Percentiles rank a stretch among this genome's conserved stretches.
These are phyloP conservation scores for Agrochola circellaris DNA, from an alignment of 2,888 invertebrate genomes.

Conservation along the genomic window DNA sequence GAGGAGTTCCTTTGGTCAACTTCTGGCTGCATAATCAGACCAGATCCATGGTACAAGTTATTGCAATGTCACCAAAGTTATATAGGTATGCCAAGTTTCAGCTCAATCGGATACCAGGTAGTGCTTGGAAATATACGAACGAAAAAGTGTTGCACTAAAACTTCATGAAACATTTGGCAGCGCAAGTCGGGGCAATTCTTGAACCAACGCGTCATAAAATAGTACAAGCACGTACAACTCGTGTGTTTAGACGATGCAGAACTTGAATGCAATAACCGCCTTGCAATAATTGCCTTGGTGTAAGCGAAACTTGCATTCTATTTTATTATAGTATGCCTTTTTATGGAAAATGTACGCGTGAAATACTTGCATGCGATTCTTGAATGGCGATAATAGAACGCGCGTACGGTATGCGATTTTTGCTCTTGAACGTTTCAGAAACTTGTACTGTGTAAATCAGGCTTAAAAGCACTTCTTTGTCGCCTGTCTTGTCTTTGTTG, in stretches of 20 bases:
- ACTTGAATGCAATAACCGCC: not conserved
- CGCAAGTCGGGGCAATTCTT: not conserved
- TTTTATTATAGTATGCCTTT: not conserved
- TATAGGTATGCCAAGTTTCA: not conserved
- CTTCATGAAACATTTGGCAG: too few relatives aligned
- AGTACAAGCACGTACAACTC: not conserved
- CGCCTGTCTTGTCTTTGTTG: not conserved
- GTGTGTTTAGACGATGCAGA: not conserved
- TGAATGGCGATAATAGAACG: not conserved
- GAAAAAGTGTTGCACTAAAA: not conserved
- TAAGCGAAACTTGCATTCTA: not conserved
- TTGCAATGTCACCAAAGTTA: not conserved
- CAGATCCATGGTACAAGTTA: not conserved
- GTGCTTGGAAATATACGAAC: not conserved
- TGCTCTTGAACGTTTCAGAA: not conserved
- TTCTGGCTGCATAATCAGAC: not conserved
- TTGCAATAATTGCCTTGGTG: not conserved
- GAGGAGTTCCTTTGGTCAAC: not conserved
- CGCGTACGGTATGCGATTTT: not conserved
- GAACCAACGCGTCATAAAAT: not conserved
- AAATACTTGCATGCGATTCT: not conserved
- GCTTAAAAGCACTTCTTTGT: not conserved
- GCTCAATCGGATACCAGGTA: not conserved
- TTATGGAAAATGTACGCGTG: not conserved
- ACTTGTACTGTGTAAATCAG: not conserved